Conservation (phyloP, 1,140 invertebrate genomes). For the Drosophila aff. region DNA sequence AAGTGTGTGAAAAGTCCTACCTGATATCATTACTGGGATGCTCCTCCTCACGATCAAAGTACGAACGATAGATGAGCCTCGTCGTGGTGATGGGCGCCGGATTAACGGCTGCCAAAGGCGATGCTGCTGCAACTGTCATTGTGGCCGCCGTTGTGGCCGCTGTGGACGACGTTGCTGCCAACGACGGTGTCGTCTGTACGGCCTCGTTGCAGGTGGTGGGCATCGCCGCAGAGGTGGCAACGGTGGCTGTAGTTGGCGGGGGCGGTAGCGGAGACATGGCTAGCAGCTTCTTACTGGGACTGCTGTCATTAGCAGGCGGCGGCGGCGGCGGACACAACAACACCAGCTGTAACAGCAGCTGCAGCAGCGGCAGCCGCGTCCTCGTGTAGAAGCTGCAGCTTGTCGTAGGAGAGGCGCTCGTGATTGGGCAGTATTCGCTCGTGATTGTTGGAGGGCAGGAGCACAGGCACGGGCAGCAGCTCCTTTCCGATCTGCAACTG, state of each 20-base stretch:
- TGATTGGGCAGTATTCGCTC: constrained; percentile 85
- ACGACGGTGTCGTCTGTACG: constrained; percentile 60
- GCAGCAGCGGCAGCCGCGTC: constrained; percentile 36
- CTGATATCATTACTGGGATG: constrained; percentile 66
- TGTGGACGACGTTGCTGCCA: not conserved
- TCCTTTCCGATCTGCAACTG: constrained; percentile 56
- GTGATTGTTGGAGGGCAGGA: constrained; percentile 88
- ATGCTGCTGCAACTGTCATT: constrained; percentile 3
- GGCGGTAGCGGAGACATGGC: constrained; percentile 41
- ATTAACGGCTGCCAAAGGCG: constrained; percentile 1
- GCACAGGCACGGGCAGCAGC: constrained; percentile 56
- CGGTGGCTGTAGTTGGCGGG: constrained; percentile 32
- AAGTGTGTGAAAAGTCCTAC: constrained; percentile 20
- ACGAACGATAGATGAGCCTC: constrained; percentile 85
- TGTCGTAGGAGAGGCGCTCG: constrained; percentile 80
- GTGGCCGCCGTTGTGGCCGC: not conserved
- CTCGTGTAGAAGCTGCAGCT: constrained; percentile 60
- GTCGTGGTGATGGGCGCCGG: constrained; percentile 44
- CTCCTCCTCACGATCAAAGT: constrained; percentile 86
- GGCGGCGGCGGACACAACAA: constrained; percentile 29
- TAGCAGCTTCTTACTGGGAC: constrained; percentile 47
- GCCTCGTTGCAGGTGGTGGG: constrained; percentile 68
- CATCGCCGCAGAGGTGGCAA: constrained; percentile 5
- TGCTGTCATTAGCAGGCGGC: constrained; percentile 54
- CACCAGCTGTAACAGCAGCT: constrained; percentile 34